phyloP scores from a whole-genome alignment of 53 echinoderm and acorn worm genomes.

The Paelopatides confundens region DNA sequence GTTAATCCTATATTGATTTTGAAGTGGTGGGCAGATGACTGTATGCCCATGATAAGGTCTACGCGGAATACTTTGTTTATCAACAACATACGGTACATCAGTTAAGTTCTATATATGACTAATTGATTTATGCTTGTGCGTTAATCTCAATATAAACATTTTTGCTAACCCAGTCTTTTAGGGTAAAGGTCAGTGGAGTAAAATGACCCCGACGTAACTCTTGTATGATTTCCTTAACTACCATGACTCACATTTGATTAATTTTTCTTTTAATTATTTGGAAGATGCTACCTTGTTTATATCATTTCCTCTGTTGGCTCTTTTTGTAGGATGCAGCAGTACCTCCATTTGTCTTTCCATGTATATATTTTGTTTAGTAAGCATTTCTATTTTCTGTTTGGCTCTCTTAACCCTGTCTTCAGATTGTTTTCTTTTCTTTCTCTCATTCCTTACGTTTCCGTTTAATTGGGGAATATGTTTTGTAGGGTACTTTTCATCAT shows the following conservation, averaged over 20 bases:
- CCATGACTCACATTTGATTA: background rate
- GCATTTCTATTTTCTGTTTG: background rate
- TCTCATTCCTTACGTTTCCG: background rate
- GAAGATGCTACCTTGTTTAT: background rate
- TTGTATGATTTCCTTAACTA: background rate
- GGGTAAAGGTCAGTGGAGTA: background rate
- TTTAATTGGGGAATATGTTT: constrained; percentile 8
- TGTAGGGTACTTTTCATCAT: background rate
- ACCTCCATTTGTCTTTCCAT: background rate
- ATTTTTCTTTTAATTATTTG: background rate
- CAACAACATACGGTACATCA: background rate
- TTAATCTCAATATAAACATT: background rate
- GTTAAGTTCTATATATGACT: background rate
- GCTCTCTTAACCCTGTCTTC: background rate
- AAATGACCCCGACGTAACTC: background rate
- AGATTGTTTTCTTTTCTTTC: background rate
- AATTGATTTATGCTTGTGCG: background rate
- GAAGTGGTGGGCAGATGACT: background rate
- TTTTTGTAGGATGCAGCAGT: background rate
- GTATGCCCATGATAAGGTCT: background rate
- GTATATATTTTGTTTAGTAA: background rate
- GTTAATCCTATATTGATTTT: background rate
- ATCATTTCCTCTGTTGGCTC: background rate
- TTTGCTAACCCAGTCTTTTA: background rate
- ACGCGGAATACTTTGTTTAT: background rate